Evolutionary conservation across 1,140 invertebrate genomes (phyloP), one percentile per base, ranked within the genome.

Genomic region (Drosophila malerkotliana): DNA sequence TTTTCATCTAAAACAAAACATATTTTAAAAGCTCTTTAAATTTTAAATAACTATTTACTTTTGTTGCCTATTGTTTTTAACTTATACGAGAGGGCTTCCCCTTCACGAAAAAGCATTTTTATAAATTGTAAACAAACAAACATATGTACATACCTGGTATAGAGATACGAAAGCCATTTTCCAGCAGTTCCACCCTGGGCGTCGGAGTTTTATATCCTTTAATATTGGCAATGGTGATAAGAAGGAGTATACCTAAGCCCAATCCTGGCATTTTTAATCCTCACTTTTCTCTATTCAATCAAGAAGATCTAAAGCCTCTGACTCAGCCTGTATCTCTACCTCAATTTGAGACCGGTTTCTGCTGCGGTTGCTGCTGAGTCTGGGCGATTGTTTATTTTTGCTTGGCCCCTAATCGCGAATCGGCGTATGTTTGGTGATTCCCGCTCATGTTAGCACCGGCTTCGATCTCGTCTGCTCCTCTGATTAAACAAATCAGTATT

Each of bases 141-240:
- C n/a, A n/a, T n/a, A n/a, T n/a, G n/a, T 84, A 18, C 18, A 21
- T 53, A 91, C 90, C 77, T 72, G 84, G 89, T 41, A 91, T 91
- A 0, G 85, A 90, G 4, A 91, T 63, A 5, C 72, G 75, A 66
- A 91, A 91, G 3, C 85, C 80, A 39, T 77, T 75, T 7, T 51
- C 26, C 24, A 77, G 47, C 10, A 79, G 45, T 53, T 91, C 79
- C 34, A 91, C 71, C 34, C 21, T 52, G 8, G 67, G 72, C 10
- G 58, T 30, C 7, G 83, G 83, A 5, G 88, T 60, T 28, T 88
- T 89, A 45, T 89, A 88, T 9, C 51, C 30, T 21, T 32, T 49
- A 12, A 34, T 15, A 30, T 52, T 32, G 7, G 45, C 12, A 26
- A 54, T 14, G n/a, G 44, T 26, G 10, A 60, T 4, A 1, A 66